Evolutionary conservation across 2,888 invertebrate species (phyloP), one percentile per base, ranked within the genome.

Genomic region (Dexiosoma caninum): DNA sequence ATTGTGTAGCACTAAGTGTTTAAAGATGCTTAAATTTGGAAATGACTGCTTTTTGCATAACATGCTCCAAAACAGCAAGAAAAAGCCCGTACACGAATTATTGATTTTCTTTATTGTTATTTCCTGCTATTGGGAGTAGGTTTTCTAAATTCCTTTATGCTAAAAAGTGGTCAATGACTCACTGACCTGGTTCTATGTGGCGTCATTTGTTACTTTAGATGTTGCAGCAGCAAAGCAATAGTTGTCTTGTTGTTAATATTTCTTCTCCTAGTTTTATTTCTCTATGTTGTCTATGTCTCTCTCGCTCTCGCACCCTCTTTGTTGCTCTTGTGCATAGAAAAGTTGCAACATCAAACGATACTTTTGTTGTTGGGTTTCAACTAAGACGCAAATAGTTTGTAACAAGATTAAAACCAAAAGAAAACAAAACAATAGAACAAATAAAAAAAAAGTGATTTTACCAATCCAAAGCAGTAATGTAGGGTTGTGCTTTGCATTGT

Each of bases 111-210:
- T 32, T n/a, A 7, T 35, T 46, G 5, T 30, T n/a, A 12, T 51
- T 53, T 60, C 1, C 10, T 30, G 37, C n/a, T 16, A 7, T 23
- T 46, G 46, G 12, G 3, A 1, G 35, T 21, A 44, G 44, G 32
- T 27, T 30, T 14, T 32, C 37, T 70, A 59, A 72, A 72, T 64
- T 72, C 62, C 55, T 62, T 72, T 64, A 53, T 64, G 62, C 72
- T 64, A 55, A 53, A 72, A 72, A 72, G 55, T 72, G 84, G 84
- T 84, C 84, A 84, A 84, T 83, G 83, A 84, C 84, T 84, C 84
- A 82, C 82, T 84, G 84, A 83, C 84, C 84, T 66, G 66, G 62
- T 72, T 72, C 62, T 51, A 5, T 72, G 62, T 44, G 62, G 62
- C 72, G 62, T 72, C 62, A 69, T 60, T 67, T 69, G 42, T 69